Percentiles rank a stretch among this genome's conserved stretches.
Conservation (phyloP, 2,113 vertebrate genomes). For the Hippocampus guttulatus region DNA sequence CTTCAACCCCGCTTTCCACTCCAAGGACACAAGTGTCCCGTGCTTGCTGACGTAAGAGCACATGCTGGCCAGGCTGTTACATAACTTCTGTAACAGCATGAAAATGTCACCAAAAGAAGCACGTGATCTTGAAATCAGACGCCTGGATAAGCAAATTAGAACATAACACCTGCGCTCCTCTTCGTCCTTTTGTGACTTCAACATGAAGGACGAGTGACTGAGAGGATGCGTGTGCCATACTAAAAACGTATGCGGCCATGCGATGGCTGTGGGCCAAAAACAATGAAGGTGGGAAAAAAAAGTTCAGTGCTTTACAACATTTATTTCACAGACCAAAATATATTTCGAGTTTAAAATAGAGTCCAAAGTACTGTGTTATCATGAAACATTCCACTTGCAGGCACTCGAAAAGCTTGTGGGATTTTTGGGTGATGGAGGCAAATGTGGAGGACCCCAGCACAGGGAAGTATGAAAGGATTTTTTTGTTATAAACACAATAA, state of each 20-base stretch:
- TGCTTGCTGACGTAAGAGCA: slow-evolving; percentile 55
- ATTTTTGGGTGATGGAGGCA: too few species aligned
- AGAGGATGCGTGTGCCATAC: slow-evolving; percentile 16
- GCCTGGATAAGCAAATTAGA: slow-evolving; percentile 41
- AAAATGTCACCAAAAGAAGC: slow-evolving; percentile 46
- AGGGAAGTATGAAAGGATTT: too few species aligned
- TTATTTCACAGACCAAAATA: too few species aligned
- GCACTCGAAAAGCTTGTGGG: too few species aligned
- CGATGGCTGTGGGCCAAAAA: slow-evolving; percentile 4
- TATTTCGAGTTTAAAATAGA: too few species aligned
- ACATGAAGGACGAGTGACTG: slow-evolving; percentile 40
- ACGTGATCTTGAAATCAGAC: slow-evolving; percentile 43
- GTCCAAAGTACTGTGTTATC: too few species aligned
- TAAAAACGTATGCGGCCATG: slow-evolving; percentile 9
- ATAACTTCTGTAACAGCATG: slow-evolving; percentile 55
- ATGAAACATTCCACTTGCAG: too few species aligned
- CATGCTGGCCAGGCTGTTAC: slow-evolving; percentile 49
- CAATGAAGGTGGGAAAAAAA: neutral
- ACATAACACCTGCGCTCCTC: slow-evolving; percentile 21
- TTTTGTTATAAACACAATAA: too few species aligned
- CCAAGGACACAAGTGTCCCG: slow-evolving; percentile 44
- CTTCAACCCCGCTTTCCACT: slow-evolving; percentile 34
- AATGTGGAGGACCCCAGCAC: too few species aligned
- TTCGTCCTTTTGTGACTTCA: slow-evolving; percentile 16
- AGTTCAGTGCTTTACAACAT: neutral